Evolutionary conservation across 2,113 vertebrate genomes (phyloP).

Genomic region (Gopherus flavomarginatus): DNA sequence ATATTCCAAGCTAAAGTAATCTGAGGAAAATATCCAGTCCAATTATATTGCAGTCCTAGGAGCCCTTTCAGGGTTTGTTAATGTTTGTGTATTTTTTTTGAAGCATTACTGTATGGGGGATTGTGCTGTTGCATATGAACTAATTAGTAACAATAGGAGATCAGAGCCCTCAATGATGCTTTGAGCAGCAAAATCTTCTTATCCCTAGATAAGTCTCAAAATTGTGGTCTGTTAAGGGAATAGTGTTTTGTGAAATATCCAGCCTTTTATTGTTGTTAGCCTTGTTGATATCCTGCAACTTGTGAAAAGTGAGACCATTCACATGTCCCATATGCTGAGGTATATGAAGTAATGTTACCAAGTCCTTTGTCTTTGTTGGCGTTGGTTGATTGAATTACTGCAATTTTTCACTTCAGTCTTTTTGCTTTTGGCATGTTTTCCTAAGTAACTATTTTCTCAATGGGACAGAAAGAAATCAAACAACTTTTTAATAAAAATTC

Average conservation of each 20-base stretch:
- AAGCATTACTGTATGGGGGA: neutral
- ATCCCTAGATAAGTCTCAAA: neutral
- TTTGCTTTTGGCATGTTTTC: neutral
- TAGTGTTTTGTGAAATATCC: neutral
- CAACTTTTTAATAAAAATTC: neutral
- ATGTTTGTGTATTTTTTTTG: neutral
- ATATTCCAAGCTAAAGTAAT: neutral
- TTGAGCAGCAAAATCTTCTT: neutral
- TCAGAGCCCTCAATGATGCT: neutral
- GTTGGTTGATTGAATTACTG: neutral
- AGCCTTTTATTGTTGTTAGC: neutral
- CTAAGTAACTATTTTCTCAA: neutral
- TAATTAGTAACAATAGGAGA: neutral
- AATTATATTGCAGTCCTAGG: neutral
- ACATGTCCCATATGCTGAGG: neutral
- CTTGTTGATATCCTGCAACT: neutral
- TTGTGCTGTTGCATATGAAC: neutral
- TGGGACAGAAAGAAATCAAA: neutral
- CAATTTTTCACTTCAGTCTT: neutral
- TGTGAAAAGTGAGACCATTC: neutral
- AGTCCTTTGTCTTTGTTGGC: neutral
- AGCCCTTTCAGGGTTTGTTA: neutral
- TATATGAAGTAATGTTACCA: neutral
- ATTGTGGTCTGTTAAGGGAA: neutral
- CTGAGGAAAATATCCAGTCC: neutral